These are phyloP conservation scores for Netelia virgata DNA, from an alignment of 2,888 invertebrate species.

Conservation along the genomic window DNA sequence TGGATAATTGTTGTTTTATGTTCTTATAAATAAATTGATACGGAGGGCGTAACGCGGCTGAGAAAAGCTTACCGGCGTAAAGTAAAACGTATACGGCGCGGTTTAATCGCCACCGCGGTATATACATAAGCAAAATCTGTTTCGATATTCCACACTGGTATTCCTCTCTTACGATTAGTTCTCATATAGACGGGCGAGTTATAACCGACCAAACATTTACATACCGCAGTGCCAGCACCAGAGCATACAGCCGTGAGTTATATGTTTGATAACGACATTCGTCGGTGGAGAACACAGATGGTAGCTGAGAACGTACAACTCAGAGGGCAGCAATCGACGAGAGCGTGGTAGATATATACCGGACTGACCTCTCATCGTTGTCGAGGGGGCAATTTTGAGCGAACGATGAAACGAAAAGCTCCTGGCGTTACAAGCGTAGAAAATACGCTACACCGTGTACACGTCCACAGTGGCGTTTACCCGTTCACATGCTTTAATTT, in stretches of 20 bases:
- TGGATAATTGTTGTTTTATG: no score
- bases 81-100: neutral
- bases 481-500: no score
- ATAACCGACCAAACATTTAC: slow-evolving; percentile 78
- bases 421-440: neutral
- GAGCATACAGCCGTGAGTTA: slow-evolving; percentile 72
- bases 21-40: no score
- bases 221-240: slow-evolving; percentile 73
- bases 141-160: slow-evolving; percentile 2
- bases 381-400: slow-evolving; percentile 22
- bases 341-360: slow-evolving; percentile 14
- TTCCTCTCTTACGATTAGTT: slow-evolving; percentile 16
- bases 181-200: slow-evolving; percentile 56
- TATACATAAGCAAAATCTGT: neutral
- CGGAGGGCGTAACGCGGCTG: no score
- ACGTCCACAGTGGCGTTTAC: neutral
- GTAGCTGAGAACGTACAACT: neutral
- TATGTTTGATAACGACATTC: slow-evolving; percentile 69
- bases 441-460: neutral
- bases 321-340: neutral
- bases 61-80: no score
- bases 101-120: neutral
- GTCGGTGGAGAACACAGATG: slow-evolving; percentile 19
- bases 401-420: neutral
- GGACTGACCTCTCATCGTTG: slow-evolving; percentile 26